Evolutionary conservation across 2,797 vertebrate genomes (phyloP).

Genomic region (Orientallactaga sibirica): DNA sequence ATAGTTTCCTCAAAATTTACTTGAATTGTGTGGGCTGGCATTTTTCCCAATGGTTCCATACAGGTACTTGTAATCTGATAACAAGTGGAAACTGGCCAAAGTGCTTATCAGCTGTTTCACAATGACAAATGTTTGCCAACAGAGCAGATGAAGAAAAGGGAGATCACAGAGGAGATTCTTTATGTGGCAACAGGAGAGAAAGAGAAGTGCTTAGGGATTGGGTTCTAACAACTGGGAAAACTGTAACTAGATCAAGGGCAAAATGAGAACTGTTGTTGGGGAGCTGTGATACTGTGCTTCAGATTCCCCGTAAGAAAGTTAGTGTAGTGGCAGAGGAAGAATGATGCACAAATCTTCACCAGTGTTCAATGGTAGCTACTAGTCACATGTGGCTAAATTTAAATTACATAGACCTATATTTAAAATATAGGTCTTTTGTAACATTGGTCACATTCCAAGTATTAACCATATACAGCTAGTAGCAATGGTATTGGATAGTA

Average conservation of each 20-base stretch:
- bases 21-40: conserved; percentile 33
- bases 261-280: not conserved
- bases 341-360: not conserved
- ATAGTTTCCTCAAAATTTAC: not conserved
- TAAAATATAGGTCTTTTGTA: not conserved
- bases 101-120: conserved; percentile 37
- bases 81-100: conserved; percentile 8
- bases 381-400: not conserved
- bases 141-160: conserved; percentile 39
- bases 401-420: not conserved
- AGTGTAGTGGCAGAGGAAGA: not conserved
- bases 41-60: not conserved
- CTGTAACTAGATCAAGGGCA: not conserved
- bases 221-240: not conserved
- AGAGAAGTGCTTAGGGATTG: not conserved
- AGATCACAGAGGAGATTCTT: not conserved
- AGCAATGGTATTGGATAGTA: not conserved
- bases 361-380: not conserved
- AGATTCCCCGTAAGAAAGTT: not conserved
- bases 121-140: conserved; percentile 45
- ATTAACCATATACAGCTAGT: fast-evolving
- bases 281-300: not conserved
- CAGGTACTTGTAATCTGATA: conserved; percentile 36
- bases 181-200: not conserved
- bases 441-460: not conserved